Evolutionary conservation across 1,140 invertebrate species (phyloP), one percentile per base, ranked within the genome.

Genomic region (Pteromalus puparum): DNA sequence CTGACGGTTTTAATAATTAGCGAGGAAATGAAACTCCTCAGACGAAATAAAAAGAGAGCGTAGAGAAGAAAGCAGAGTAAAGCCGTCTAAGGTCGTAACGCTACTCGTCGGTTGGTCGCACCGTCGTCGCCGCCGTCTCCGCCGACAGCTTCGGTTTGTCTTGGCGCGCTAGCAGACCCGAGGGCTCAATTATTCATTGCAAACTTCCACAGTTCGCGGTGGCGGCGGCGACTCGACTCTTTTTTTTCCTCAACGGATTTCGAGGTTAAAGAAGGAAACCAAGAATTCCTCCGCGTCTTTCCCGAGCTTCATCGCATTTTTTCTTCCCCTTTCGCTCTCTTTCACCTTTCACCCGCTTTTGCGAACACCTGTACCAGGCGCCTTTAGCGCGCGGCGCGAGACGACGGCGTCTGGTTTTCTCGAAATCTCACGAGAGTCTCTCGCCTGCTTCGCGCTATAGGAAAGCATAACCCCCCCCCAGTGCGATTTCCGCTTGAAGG

Each of bases 171-270:
- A n/a, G 53, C 65, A 72, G 65, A 85, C 87, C 85, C 85, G 78
- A 82, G 46, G 85, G 83, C 85, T 88, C 87, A 88, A 89, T 89
- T 89, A 89, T 87, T 89, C 87, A 89, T 87, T 83, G 75, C 75
- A 68, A 78, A 83, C 82, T 78, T 83, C 76, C 18, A 78, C 75
- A 21, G 53, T 78, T 84, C 82, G 30, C 42, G 18, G 84, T 30
- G 18, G 84, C 28, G 18, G 46, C 21, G 30, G 30, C 81, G 80
- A 83, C 48, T 88, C 85, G 70, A 26, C 34, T 24, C 13, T 84
- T 87, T 85, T 85, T 88, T 75, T 77, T 48, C 18, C 75, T 82
- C 76, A 28, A 42, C 67, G 80, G 84, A 78, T 82, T 78, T 86
- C 61, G 70, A 86, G 85, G 48, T 80, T 81, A 48, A 61, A 61